Conservation (phyloP, 2,888 invertebrate genomes). For the Heliconius ismenius region DNA sequence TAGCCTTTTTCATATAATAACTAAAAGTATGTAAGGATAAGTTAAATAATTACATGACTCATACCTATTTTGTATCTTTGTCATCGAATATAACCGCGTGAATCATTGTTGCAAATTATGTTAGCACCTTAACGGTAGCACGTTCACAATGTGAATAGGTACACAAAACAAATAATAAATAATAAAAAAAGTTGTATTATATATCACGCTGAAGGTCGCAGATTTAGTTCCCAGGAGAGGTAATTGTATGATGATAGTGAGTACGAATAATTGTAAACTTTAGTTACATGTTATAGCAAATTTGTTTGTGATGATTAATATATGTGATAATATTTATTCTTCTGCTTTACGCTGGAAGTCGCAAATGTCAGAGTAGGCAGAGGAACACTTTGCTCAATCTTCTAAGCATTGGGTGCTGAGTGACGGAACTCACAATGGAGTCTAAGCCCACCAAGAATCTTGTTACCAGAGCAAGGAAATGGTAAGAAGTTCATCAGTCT, state of each 20-base stretch:
- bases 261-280: not conserved
- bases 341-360: not conserved
- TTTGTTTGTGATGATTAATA: not conserved
- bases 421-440: not conserved
- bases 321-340: not conserved
- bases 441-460: too few relatives aligned
- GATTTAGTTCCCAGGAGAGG: slow-evolving; percentile 4
- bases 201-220: not conserved
- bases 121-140: slow-evolving; percentile 29
- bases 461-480: too few relatives aligned
- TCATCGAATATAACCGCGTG: slow-evolving; percentile 29
- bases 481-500: too few relatives aligned
- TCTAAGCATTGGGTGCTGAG: not conserved
- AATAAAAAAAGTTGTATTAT: not conserved
- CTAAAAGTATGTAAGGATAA: not conserved
- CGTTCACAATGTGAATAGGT: not conserved
- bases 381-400: not conserved
- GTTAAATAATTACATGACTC: not conserved
- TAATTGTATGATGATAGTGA: not conserved
- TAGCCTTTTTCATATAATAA: not conserved
- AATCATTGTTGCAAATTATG: slow-evolving; percentile 25
- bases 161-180: slow-evolving; percentile 1
- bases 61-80: slow-evolving; percentile 29
- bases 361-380: too few relatives aligned
- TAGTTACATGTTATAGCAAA: not conserved